Conservation (phyloP, 2,113 vertebrate species). For the Engraulis encrasicolus region DNA sequence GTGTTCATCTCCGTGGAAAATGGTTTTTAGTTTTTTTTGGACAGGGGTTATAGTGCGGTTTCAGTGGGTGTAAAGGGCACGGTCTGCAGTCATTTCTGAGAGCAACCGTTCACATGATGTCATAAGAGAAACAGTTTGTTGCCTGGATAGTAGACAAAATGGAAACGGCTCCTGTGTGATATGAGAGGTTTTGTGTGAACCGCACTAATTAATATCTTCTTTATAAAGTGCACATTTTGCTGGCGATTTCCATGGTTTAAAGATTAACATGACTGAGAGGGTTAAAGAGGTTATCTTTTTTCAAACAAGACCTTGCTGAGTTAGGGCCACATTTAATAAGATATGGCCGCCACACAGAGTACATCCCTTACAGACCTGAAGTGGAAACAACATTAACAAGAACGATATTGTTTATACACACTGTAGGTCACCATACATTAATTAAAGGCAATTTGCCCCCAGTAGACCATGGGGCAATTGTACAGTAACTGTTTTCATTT, state of each 20-base stretch:
- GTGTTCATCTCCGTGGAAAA: neutral
- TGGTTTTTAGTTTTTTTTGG: neutral
- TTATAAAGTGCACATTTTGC: neutral
- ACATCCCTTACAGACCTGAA: constrained; percentile 32
- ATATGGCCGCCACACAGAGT: constrained; percentile 23
- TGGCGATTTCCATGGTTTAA: neutral
- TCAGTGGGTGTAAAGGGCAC: neutral
- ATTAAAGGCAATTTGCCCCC: constrained; percentile 34
- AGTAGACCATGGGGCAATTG: constrained; percentile 34
- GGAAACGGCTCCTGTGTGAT: neutral
- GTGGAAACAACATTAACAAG: constrained; percentile 44
- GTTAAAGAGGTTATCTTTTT: neutral
- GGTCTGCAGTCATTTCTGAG: neutral
- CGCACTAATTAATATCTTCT: neutral
- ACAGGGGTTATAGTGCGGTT: neutral
- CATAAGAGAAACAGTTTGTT: neutral
- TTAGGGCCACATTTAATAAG: constrained; percentile 14
- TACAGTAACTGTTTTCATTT: constrained; percentile 59
- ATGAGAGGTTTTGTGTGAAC: neutral
- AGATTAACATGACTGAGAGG: neutral
- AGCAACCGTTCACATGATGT: neutral
- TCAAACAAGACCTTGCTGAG: neutral
- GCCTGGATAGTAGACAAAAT: neutral
- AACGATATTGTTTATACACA: constrained; percentile 48
- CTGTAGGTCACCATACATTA: constrained; percentile 36